These are phyloP conservation scores for Pterocles orientalis DNA, from an alignment of 2,113 vertebrate species.

Conservation along the genomic window DNA sequence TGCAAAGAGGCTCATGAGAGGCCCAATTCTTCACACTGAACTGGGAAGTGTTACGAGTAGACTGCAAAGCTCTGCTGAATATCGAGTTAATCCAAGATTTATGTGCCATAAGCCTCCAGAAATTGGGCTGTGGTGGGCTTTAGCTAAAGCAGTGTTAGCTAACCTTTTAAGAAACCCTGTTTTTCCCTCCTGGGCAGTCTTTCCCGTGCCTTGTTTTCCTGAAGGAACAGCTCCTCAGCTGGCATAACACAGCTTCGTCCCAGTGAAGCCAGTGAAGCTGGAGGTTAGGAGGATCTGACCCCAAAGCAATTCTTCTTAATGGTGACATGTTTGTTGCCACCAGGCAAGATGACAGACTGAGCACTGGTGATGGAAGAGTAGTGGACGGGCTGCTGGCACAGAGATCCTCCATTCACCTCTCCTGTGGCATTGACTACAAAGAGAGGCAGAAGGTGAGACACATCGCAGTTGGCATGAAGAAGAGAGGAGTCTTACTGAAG, in stretches of 20 bases:
- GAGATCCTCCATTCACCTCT: not conserved
- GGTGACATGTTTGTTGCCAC: not conserved
- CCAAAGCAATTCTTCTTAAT: not conserved
- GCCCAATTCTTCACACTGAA: slow-evolving; percentile 39
- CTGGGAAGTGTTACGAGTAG: slow-evolving; percentile 19
- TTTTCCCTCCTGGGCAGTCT: not conserved
- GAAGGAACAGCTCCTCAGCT: slow-evolving; percentile 9
- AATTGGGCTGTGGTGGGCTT: slow-evolving; percentile 34
- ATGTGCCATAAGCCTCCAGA: slow-evolving; percentile 24
- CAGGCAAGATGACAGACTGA: not conserved
- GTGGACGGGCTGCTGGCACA: not conserved
- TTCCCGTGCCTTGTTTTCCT: not conserved
- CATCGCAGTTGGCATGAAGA: not conserved
- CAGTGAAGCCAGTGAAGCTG: not conserved
- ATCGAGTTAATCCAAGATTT: slow-evolving; percentile 65
- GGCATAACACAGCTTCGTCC: not conserved
- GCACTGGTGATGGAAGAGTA: not conserved
- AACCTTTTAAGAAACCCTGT: slow-evolving; percentile 45
- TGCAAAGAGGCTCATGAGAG: slow-evolving; percentile 57
- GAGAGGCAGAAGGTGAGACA: not conserved
- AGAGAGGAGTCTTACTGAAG: not conserved
- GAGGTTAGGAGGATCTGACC: slow-evolving; percentile 19
- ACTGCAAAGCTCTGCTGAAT: slow-evolving; percentile 50
- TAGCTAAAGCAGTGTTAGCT: slow-evolving; percentile 63
- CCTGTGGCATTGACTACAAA: not conserved